Base-by-base conservation (phyloP, 2,113 vertebrate species). In the Pimephales promelas region DNA sequence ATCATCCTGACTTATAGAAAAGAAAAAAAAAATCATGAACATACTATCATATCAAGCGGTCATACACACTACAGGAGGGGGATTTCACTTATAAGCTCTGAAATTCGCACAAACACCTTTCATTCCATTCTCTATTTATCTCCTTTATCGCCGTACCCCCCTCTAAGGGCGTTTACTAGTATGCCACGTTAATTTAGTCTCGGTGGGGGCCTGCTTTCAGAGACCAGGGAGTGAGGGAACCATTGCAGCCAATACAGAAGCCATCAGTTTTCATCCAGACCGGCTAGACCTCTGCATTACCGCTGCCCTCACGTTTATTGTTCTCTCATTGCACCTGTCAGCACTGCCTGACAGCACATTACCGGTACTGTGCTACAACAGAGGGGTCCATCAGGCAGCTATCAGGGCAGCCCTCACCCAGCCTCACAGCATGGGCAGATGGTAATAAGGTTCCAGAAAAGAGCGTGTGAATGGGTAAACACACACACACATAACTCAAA, bases 261-360 rank as follows among this genome's bases (percentile, higher is more conserved):
- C 95, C 93, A 96, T 96, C 95, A 95, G 92, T 96, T 96, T 96
- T 95, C 95, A 96, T 96, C 94, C 93, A 93, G 91, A 84, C 89
- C 78, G 36, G 89, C 85, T 92, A 90, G 83, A 84, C 78, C 86
- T 87, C 78, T 81, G 61, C 83, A 84, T 87, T 87, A 87, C 59
- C 22, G 54, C 83, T 82, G 83, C 82, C 83, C 86, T 87, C 49
- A 20, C 24, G 31, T 75, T 87, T 79, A 83, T 72, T 78, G 81
- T 57, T 56, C 83, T 78, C 92, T 89, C 75, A 88, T 89, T 90
- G 85, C 83, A 92, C 90, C 89, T 91, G 86, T 92, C 91, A 87
- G 75, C 71, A 61, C 71, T 16, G 20, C 71, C 81, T 86, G 86
- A 96, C 95, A 96, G 93, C 70, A 0, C 90, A 95, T 95, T 96